Conservation (phyloP, 2,888 invertebrate genomes). For the Sminthurinus aureus region DNA sequence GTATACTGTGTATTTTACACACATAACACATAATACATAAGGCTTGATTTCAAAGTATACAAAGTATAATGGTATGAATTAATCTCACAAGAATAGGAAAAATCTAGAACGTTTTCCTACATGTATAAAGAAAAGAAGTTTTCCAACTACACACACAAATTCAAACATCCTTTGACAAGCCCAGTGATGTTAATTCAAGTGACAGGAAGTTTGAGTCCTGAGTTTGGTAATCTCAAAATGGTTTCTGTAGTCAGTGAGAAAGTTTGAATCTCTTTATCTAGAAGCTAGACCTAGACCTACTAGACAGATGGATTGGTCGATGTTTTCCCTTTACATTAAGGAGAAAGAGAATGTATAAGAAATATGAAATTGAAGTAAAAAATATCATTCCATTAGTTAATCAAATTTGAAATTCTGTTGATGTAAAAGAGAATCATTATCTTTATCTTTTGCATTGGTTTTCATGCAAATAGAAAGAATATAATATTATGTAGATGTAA, state of each 20-base stretch:
- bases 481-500: too few relatives aligned
- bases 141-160: background rate
- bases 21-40: too few relatives aligned
- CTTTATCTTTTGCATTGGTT: background rate
- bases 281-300: background rate
- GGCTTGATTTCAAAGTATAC: too few relatives aligned
- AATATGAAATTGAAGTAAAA: background rate
- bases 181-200: background rate
- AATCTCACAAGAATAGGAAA: too few relatives aligned
- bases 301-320: background rate
- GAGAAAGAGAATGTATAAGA: background rate
- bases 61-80: too few relatives aligned
- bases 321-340: background rate
- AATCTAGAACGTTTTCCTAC: too few relatives aligned
- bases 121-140: background rate
- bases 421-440: background rate
- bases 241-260: background rate
- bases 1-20: too few relatives aligned
- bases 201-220: background rate
- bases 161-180: background rate
- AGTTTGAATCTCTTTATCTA: background rate
- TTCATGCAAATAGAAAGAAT: background rate
- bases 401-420: constrained; percentile 17
- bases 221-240: background rate
- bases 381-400: constrained; percentile 32